A percentile compares a stretch with the other conserved stretches of the same genome.
Evolutionary conservation across 2,113 vertebrate species (phyloP).

Genomic region (Hippolais icterina): DNA sequence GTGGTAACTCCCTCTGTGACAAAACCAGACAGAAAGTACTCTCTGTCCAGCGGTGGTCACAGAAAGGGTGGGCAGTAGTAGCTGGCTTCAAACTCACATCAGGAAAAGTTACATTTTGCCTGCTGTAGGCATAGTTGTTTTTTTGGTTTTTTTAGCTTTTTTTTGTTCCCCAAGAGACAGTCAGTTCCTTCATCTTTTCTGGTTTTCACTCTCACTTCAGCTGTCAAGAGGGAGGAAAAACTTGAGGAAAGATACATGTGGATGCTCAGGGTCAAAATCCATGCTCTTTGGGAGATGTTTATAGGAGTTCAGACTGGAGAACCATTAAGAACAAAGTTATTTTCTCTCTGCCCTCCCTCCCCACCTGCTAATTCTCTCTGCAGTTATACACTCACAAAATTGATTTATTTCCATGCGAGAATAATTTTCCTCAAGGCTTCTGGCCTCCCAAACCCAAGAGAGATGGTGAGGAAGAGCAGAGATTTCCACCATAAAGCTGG

Average conservation of each 20-base stretch:
- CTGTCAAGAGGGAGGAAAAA: neutral
- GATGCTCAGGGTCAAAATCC: neutral
- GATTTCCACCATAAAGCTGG: neutral
- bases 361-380: neutral
- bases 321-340: neutral
- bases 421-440: neutral
- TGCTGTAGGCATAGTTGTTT: rapidly evolving
- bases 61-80: neutral
- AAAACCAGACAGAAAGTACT: neutral
- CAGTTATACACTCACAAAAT: neutral
- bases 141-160: no score
- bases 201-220: neutral
- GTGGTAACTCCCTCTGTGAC: neutral
- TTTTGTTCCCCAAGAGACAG: neutral
- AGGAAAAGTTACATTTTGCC: neutral
- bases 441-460: neutral
- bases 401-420: neutral
- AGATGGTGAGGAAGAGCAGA: neutral
- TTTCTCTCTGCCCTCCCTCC: neutral
- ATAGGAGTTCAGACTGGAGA: neutral
- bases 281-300: neutral
- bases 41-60: neutral
- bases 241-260: neutral
- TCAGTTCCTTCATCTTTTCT: neutral
- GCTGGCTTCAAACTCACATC: neutral